Conservation (phyloP, 2,797 vertebrate species). For the Melopsittacus undulatus region DNA sequence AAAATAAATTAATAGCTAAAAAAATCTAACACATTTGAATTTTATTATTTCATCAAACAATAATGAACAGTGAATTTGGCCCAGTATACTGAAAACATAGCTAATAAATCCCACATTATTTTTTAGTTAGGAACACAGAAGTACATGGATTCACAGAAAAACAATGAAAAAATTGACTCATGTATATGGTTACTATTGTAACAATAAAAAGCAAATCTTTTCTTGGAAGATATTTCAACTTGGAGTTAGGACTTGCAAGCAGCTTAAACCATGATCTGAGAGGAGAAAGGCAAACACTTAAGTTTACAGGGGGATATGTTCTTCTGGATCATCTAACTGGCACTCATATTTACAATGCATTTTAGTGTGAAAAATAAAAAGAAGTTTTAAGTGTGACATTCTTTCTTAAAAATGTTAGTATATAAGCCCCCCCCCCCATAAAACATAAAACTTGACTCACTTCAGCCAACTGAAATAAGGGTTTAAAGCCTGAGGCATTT, state of each 20-base stretch:
- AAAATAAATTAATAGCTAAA: not conserved
- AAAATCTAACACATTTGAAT: not conserved
- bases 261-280: not conserved
- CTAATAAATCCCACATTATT: not conserved
- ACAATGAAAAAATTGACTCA: not conserved
- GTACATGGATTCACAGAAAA: not conserved
- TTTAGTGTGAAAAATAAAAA: not conserved
- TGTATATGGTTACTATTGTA: not conserved
- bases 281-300: not conserved
- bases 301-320: accelerated
- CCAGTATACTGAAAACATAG: not conserved
- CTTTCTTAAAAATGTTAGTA: not conserved
- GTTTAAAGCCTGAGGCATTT: not conserved
- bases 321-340: not conserved
- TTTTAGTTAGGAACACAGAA: not conserved
- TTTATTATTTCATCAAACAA: not conserved
- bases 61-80: not conserved
- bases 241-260: not conserved
- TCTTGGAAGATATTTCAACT: not conserved
- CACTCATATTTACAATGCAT: not conserved
- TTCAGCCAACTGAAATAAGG: not conserved
- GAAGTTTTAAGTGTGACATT: not conserved
- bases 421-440: not conserved
- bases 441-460: not conserved
- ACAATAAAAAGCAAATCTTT: not conserved